Conservation (phyloP, 2,888 invertebrate species). For the Pyrgus malvae region DNA sequence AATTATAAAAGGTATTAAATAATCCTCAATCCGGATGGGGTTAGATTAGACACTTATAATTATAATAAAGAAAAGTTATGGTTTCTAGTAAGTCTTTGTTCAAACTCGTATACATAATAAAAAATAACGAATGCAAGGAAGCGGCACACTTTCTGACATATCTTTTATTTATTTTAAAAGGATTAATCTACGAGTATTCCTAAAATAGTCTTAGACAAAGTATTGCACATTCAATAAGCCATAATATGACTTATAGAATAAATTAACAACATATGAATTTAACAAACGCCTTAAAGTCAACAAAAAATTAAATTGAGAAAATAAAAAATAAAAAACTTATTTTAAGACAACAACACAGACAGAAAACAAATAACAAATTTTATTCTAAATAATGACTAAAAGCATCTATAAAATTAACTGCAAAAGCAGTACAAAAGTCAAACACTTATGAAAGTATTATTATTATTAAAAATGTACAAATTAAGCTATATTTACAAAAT, state of each 20-base stretch:
- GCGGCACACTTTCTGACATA: neutral
- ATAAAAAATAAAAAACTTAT: neutral
- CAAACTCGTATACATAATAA: neutral
- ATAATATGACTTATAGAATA: constrained; percentile 29
- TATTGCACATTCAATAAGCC: constrained; percentile 62
- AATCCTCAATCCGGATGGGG: too few species aligned
- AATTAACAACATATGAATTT: constrained; percentile 11
- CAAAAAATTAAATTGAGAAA: neutral
- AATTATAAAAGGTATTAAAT: too few species aligned
- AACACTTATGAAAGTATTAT: neutral
- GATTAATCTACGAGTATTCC: neutral
- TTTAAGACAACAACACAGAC: neutral
- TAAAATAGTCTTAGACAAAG: constrained; percentile 35
- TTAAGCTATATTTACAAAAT: constrained; percentile 25
- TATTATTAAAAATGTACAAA: constrained; percentile 1
- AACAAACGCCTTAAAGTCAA: neutral
- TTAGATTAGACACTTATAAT: too few species aligned
- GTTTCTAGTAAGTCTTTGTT: too few species aligned
- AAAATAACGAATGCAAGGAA: neutral
- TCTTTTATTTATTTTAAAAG: constrained; percentile 1
- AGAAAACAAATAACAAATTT: neutral
- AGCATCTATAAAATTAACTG: neutral
- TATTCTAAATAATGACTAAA: neutral
- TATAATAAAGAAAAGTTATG: too few species aligned
- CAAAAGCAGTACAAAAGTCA: neutral